Base-by-base conservation (phyloP, 2,797 vertebrate species). In the Megalops cyprinoides region DNA sequence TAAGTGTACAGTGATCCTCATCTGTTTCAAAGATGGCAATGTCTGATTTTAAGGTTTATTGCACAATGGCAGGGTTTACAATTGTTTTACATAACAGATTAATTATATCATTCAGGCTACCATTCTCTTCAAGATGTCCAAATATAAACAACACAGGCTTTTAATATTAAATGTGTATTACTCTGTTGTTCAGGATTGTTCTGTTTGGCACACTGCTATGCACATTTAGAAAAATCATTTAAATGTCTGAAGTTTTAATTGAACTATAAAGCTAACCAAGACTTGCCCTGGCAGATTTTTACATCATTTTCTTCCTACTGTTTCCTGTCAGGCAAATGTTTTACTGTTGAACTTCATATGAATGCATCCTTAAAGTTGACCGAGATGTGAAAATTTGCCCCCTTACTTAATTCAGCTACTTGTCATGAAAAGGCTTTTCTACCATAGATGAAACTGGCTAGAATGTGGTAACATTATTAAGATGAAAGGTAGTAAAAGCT, bases 211-310 rank as follows among this genome's bases (percentile, higher is more conserved):
- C 79, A 81, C 85, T 76, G 87, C 60, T 67, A 85, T 53, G 20
- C 69, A 74, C 79, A 88, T 84, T 78, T 60, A 89, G 87, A 91
- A 92, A 81, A 85, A 74, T 82, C 86, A 87, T 89, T 87, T 82
- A 87, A 87, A 88, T 79, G 67, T 79, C 73, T 79, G 71, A 86
- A 83, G 84, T 84, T 87, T 89, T 55, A 79, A 91, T 79, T 88
- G 79, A 85, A 86, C 74, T 81, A 76, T 87, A 88, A 88, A 91
- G 85, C 82, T 84, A 82, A 85, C 81, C 82, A 85, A 84, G 82
- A 88, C 80, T 20, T 84, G 62, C 14, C 34, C 62, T 18, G 37
- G 82, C 84, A 87, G 84, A 86, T 71, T 88, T 84, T 88, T 85
- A 85, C 86, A 85, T 88, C 82, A 88, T 74, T 82, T 58, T 81